Base-by-base conservation (phyloP, 2,797 vertebrate genomes). In the Sebastes vulpes region DNA sequence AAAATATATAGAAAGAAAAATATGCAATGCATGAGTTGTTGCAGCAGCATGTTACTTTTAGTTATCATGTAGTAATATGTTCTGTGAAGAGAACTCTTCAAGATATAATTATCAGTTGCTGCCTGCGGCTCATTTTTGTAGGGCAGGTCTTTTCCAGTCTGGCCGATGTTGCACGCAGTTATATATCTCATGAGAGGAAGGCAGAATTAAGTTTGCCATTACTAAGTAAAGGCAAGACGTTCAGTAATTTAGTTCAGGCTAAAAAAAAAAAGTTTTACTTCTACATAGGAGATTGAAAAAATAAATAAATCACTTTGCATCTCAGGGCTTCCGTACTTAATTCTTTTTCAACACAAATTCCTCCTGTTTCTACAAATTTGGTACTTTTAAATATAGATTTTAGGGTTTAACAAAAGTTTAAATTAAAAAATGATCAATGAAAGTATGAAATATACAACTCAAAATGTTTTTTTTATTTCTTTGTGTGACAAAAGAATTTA, bases 301-400 rank as follows among this genome's bases (percentile, higher is more conserved):
- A 50, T n/a, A 20, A 50, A 50, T 50, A 20, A 50, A 50, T 50
- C 46, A 46, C 42, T 0, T 46, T 46, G 46, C 46, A 2, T 50
- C 46, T 20, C 46, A 20, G 7, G 46, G n/a, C n/a, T 50, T 50
- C n/a, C 0, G n/a, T 50, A 9, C 7, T 0, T 50, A n/a, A 50
- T 42, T 42, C 0, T 42, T 42, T 42, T 42, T 16, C 38, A 16
- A 42, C 38, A 42, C 46, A 50, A n/a, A n/a, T 50, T 50, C 8
- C 0, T 9, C 46, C 18, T 50, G 18, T 50, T 1, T 50, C 46
- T 20, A 9, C 46, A 50, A 20, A 9, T 4, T 4, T n/a, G 42
- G 16, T 50, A 50, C 46, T 20, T 9, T 42, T 42, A 16, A 42
- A 16, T 16, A 42, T 9, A 0, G 46, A 50, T 50, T 1, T 50